Base-by-base conservation (phyloP, 2,888 invertebrate species). In the Xestia xanthographa region DNA sequence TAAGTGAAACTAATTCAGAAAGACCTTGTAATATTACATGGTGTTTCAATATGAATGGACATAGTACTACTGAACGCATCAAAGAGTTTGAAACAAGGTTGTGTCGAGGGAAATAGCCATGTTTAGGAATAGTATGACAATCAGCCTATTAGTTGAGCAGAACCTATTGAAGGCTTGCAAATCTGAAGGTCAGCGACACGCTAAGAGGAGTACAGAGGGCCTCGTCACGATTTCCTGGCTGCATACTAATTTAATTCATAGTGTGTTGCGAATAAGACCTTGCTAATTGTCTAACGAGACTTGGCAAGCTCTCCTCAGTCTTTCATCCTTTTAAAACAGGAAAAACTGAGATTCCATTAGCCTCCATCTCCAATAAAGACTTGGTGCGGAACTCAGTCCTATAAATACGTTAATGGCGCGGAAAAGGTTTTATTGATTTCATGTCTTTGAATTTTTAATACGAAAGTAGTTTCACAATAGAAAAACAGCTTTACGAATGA, bases 191-290 rank as follows among this genome's bases (percentile, higher is more conserved):
- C 83, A 79, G 63, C 80, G 80, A 85, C 77, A 80, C 72, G 86
- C 87, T 90, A 88, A 91, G 83, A 87, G 86, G 76, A 81, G 75
- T 79, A 83, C 82, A 87, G 81, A 87, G 87, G 82, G 81, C 81
- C 78, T 77, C 90, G 91, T 94, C 95, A 95, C 94, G 94, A 93
- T 92, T 94, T 93, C 91, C 91, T 92, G 81, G 76, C 86, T 85
- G 79, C 83, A 88, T 90, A 86, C 92, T 94, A 95, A 95, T 95
- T 93, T 74, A 92, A 94, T 95, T 95, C 86, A 87, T 90, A 92
- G 87, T 78, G 86, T 89, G 88, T 88, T 91, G 94, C 91, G 87
- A 95, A 95, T 93, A 92, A 90, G 79, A 84, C 85, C 80, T 81
- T 80, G 90, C 90, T 92, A 92, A 92, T 92, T 89, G 86, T 84